Evolutionary conservation across 2,113 vertebrate species (phyloP).

Genomic region (Hydrochoerus hydrochaeris): DNA sequence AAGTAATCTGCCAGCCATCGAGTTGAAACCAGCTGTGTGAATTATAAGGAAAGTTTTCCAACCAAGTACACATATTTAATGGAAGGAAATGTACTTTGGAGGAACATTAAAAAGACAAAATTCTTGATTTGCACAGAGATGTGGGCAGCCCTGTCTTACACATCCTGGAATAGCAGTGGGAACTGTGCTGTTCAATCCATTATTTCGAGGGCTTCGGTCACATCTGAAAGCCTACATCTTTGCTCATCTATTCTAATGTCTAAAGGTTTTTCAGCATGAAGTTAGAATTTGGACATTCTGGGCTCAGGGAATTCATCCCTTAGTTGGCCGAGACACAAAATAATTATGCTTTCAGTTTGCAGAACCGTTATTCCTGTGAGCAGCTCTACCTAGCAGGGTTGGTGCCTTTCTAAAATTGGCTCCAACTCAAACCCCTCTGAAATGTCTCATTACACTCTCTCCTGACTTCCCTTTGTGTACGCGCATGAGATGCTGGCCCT

Average conservation of each 20-base stretch:
- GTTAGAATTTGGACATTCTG: constrained; percentile 56
- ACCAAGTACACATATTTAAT: constrained; percentile 65
- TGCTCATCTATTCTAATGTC: constrained; percentile 9
- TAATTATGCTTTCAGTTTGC: constrained; percentile 21
- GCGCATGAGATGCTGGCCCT: background rate
- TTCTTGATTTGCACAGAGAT: background rate
- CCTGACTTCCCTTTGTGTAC: background rate
- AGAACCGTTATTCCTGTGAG: background rate
- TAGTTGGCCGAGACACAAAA: constrained; percentile 25
- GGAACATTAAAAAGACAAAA: constrained; percentile 40
- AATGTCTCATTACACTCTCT: background rate
- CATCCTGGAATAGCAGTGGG: background rate
- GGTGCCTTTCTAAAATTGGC: background rate
- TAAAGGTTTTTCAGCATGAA: constrained; percentile 53
- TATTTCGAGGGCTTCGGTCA: background rate
- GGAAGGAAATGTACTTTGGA: constrained; percentile 50
- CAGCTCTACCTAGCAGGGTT: background rate
- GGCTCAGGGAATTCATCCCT: background rate
- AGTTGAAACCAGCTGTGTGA: constrained; percentile 38
- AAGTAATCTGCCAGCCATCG: constrained; percentile 49
- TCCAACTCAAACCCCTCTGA: background rate
- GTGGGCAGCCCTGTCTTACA: background rate
- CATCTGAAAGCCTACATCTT: constrained; percentile 43
- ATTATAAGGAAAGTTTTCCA: constrained; percentile 54
- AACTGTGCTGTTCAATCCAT: constrained; percentile 1